Conservation (phyloP, 2,113 vertebrate species). For the Ochotona curzoniae region DNA sequence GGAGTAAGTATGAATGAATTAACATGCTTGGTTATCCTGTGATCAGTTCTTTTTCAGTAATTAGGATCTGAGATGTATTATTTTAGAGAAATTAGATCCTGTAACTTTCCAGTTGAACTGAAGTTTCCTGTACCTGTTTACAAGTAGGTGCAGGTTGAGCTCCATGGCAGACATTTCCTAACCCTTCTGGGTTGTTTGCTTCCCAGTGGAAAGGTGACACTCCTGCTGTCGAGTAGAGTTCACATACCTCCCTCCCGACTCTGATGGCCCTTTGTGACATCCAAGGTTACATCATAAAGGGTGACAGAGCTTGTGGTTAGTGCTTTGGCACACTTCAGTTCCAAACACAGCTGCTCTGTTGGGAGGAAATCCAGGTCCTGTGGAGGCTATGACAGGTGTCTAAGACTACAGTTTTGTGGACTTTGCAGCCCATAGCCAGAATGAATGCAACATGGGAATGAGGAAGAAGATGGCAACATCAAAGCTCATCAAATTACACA, state of each 20-base stretch:
- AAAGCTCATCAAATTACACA: not conserved
- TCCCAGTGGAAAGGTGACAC: too few relatives aligned
- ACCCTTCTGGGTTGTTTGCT: too few relatives aligned
- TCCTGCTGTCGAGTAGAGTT: too few relatives aligned
- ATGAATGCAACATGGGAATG: not conserved
- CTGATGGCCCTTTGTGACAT: not conserved
- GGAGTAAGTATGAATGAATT: not conserved
- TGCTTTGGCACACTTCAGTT: not conserved
- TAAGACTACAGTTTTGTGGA: not conserved
- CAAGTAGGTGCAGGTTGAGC: not conserved
- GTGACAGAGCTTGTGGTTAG: not conserved
- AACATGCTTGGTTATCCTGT: not conserved
- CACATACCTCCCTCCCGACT: too few relatives aligned
- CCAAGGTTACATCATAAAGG: not conserved
- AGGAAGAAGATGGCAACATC: not conserved
- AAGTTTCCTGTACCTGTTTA: not conserved
- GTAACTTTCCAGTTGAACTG: not conserved
- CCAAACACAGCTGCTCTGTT: not conserved
- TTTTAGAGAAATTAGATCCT: not conserved
- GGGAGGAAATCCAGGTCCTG: not conserved
- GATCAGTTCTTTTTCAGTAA: constrained; percentile 1
- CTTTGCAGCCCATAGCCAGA: not conserved
- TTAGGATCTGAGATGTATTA: not conserved
- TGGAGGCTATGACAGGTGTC: not conserved
- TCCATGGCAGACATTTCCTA: not conserved